Evolutionary conservation across 1,140 invertebrate species (phyloP), one percentile per base, ranked within the genome.

Genomic region (Dreissena rostriformis): DNA sequence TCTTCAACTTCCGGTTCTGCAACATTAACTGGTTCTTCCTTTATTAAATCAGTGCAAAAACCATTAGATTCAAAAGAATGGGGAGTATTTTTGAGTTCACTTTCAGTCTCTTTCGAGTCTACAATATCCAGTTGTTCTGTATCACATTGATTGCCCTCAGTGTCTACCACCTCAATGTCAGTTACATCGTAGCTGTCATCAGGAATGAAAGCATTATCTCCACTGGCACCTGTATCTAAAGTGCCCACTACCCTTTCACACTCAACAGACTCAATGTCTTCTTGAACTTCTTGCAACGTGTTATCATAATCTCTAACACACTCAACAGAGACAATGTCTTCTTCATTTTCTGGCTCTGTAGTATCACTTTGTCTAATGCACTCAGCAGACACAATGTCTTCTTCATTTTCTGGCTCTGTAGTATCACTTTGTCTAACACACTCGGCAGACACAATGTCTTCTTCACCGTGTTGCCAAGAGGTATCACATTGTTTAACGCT

Each of bases 401-500:
- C 12, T 17, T 15, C n/a, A n/a, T n/a, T n/a, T n/a, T n/a, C n/a
- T n/a, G n/a, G 15, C 22, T 10, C 12, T 22, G 12, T 49, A 28
- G 15, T 65, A 63, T 14, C 28, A 28, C 11, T 6, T 28, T 74
- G n/a, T n/a, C n/a, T n/a, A n/a, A n/a, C 52, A 55, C 66, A 61
- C 12, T 72, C 49, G 29, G 1, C 11, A 49, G 67, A 28, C 17
- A 11, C 24, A 17, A 63, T 65, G 22, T 49, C 14, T 28, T 19
- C 15, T 22, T 12, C 10, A 63, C 19, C 15, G 7, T 57, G 1
- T 17, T 15, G 15, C 14, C 17, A 1, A 10, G 26, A 49, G 11
- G 15, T 65, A 63, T 14, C 28, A 28, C 11, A 19, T 28, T 74
- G 39, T 39, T 29, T 74, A 74, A 71, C 67, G 57, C 66, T 39